Evolutionary conservation across 2,113 vertebrate species (phyloP), one percentile per base, ranked within the genome.

Genomic region (Passer montanus): DNA sequence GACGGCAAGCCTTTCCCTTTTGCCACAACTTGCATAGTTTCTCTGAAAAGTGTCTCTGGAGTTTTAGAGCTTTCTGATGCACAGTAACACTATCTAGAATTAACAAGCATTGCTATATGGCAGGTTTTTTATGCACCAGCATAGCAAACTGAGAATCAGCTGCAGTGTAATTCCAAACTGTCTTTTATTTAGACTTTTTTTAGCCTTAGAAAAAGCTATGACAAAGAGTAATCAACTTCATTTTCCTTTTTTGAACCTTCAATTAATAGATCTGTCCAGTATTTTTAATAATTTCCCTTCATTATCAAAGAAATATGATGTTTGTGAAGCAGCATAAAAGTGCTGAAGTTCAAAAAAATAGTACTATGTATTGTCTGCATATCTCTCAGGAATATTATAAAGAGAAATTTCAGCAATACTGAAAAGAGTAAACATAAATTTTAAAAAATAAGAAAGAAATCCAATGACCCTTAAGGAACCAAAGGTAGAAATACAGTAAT

Each of bases 261-360:
- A 95, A 35, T 95, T 94, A 97, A 95, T 90, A 92, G 86, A 96
- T 98, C 90, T 91, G 91, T 85, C 94, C 78, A 93, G 74, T 81
- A 50, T 90, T 97, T 76, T 80, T 95, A 78, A 96, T 96, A 44
- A 94, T 95, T 97, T 97, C 62, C 62, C 69, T 89, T 93, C 59
- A 41, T 93, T 87, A 66, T 37, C 78, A 37, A 50, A 49, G 81
- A 94, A 94, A 68, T 70, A 88, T 4, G 33, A 26, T 55, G 44
- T 78, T 89, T 4, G 7, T 66, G 75, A 73, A 62, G 53, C 6
- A 1, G 31, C 81, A 12, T 66, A 28, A 24, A 59, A 73, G 20
- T 69, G 72, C 80, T 60, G 62, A 87, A 79, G 35, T 82, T 92
- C 12, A 67, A 63, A 84, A 79, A 81, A 80, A 72, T 27, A 58